phyloP scores from a whole-genome alignment of 2,888 invertebrate genomes.

The Drosophila yooni region DNA sequence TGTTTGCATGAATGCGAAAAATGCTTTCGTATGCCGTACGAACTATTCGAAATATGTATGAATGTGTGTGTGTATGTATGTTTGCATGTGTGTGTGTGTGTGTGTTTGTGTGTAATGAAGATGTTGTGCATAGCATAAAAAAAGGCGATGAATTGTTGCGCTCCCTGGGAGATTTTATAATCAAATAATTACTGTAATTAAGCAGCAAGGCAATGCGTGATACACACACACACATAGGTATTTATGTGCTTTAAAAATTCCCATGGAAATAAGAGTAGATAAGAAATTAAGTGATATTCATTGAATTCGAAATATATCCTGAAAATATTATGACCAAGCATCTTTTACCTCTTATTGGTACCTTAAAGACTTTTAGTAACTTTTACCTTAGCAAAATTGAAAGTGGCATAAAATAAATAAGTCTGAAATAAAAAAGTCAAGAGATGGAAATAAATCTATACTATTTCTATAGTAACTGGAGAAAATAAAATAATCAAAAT shows the following conservation, averaged over 20 bases:
- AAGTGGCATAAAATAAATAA: not conserved
- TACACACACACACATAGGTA: not conserved
- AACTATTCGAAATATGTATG: slow-evolving; percentile 38
- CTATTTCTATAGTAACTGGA: no score
- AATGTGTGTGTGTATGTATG: slow-evolving; percentile 5
- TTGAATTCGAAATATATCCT: not conserved
- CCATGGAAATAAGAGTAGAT: slow-evolving; percentile 15
- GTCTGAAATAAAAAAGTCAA: not conserved
- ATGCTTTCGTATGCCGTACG: slow-evolving; percentile 33
- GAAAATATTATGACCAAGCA: slow-evolving; percentile 64
- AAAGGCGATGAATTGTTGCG: slow-evolving; percentile 46
- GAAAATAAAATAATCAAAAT: not conserved
- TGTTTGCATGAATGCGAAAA: slow-evolving; percentile 5
- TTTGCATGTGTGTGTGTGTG: slow-evolving; percentile 1
- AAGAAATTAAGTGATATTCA: not conserved
- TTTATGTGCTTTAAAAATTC: slow-evolving; percentile 4
- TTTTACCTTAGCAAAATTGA: not conserved
- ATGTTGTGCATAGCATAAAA: slow-evolving; percentile 35
- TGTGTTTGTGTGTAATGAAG: slow-evolving; percentile 18
- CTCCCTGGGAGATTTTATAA: slow-evolving; percentile 79
- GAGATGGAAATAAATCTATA: not conserved
- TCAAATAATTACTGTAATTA: slow-evolving; percentile 79
- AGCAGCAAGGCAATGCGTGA: slow-evolving; percentile 49
- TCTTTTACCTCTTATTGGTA: not conserved
- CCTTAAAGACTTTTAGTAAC: not conserved